Percentiles rank a stretch among this genome's conserved stretches.
Conservation (phyloP, 1,140 invertebrate genomes). For the Diabrotica undecimpunctata region DNA sequence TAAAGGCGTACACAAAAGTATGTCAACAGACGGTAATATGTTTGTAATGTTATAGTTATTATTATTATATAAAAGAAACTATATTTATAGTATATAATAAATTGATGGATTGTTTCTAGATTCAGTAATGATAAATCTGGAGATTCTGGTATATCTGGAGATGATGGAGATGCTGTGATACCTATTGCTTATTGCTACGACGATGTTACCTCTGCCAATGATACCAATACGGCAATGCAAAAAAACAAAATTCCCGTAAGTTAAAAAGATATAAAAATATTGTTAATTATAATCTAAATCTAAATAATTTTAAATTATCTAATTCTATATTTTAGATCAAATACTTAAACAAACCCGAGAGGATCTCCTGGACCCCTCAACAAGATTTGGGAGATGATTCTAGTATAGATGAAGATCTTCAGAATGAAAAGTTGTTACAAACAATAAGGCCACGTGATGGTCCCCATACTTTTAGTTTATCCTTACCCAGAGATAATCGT, state of each 20-base stretch:
- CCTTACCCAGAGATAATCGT: constrained; percentile 62
- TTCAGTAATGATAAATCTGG: constrained; percentile 53
- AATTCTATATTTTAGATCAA: constrained; percentile 7
- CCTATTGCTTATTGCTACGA: constrained; percentile 30
- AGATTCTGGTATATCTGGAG: constrained; percentile 77
- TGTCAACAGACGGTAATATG: too few relatives aligned
- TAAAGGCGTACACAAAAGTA: too few relatives aligned
- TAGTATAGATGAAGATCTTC: constrained; percentile 58
- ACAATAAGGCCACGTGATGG: constrained; percentile 32
- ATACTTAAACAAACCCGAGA: constrained; percentile 13
- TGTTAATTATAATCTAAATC: too few relatives aligned
- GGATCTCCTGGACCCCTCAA: constrained; percentile 69
- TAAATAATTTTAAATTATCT: too few relatives aligned
- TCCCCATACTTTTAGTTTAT: constrained; percentile 68
- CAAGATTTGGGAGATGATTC: constrained; percentile 68
- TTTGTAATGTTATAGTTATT: too few relatives aligned
- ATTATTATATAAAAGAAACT: too few relatives aligned
- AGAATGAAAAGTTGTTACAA: constrained; percentile 30
- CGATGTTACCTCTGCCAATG: constrained; percentile 5
- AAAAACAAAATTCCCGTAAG: not conserved
- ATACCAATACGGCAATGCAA: not conserved
- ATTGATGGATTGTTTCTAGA: not conserved
- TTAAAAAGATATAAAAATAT: not conserved
- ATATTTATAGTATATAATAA: too few relatives aligned
- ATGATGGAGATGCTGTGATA: constrained; percentile 59